phyloP scores from a whole-genome alignment of 1,140 invertebrate genomes.

The Hormaphis cornu region DNA sequence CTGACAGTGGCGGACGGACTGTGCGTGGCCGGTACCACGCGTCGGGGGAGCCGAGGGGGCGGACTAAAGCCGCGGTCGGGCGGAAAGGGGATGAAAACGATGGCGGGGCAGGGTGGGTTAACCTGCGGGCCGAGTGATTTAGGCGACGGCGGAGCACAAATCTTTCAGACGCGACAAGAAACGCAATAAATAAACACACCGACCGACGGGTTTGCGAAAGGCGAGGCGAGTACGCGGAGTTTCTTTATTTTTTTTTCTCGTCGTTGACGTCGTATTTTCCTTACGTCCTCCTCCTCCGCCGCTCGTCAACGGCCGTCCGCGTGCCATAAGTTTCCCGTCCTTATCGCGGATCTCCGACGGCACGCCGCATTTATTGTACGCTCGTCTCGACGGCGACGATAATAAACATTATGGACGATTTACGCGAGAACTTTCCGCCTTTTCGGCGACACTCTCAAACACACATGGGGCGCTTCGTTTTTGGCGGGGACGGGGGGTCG shows the following conservation, averaged over 20 bases:
- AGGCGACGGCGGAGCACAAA: constrained; percentile 28
- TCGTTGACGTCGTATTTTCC: not conserved
- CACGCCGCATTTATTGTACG: not conserved
- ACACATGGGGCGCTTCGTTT: too few species aligned
- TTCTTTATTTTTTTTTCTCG: not conserved
- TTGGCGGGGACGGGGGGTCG: too few species aligned
- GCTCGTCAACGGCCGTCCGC: not conserved
- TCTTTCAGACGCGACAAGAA: constrained; percentile 18
- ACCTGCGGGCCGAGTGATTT: constrained; percentile 9
- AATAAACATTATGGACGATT: too few species aligned
- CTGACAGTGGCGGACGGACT: too few species aligned
- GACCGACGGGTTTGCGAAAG: not conserved
- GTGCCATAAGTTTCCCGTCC: not conserved
- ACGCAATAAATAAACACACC: constrained; percentile 18
- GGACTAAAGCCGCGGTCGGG: not conserved
- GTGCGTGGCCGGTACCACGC: too few species aligned
- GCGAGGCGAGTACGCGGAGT: not conserved
- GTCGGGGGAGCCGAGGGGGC: not conserved
- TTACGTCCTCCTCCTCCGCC: not conserved
- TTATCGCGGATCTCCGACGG: not conserved
- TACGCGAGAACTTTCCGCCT: too few species aligned
- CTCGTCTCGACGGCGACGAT: too few species aligned
- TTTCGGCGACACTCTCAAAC: too few species aligned
- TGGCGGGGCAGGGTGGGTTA: not conserved
- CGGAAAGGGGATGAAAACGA: not conserved